Evolutionary conservation across 2,888 invertebrate genomes (phyloP).

Genomic region (Celastrina argiolus): DNA sequence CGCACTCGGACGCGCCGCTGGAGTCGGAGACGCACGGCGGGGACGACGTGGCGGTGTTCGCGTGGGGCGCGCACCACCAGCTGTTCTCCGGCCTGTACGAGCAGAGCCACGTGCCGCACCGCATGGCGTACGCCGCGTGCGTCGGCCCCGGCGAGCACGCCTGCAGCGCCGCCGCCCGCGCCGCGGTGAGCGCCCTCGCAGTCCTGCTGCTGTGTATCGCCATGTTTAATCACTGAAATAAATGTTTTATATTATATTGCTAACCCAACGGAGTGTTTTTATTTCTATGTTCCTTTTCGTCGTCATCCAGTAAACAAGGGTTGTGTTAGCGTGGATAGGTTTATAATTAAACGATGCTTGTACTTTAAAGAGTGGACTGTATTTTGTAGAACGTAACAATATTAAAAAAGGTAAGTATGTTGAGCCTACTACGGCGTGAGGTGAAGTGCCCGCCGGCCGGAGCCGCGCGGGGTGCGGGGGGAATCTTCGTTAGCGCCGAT

Average conservation of each 20-base stretch:
- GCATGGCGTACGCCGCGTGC: conserved; percentile 60
- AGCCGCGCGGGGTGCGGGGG: no score
- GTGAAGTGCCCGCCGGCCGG: no score
- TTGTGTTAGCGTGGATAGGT: no score
- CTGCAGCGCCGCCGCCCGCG: conserved; percentile 40
- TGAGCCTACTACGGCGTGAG: no score
- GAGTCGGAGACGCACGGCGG: conserved; percentile 76
- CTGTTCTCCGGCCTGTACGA: conserved; percentile 86
- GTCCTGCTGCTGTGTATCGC: conserved; percentile 28
- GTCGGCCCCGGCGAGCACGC: conserved; percentile 76
- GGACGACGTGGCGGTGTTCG: conserved; percentile 86
- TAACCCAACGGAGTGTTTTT: neutral
- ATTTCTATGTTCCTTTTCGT: neutral
- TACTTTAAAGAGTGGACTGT: no score
- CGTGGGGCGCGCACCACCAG: conserved; percentile 83
- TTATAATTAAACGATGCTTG: no score
- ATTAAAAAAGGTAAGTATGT: no score
- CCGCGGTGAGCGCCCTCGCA: neutral
- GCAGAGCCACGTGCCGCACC: conserved; percentile 79
- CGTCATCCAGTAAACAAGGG: no score
- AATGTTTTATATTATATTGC: neutral
- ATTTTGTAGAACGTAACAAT: no score
- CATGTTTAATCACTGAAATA: conserved; percentile 17
- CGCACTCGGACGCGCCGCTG: neutral
- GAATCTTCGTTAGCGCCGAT: no score